phyloP scores from a whole-genome alignment of 2,113 vertebrate species.

The Peromyscus polionotus region DNA sequence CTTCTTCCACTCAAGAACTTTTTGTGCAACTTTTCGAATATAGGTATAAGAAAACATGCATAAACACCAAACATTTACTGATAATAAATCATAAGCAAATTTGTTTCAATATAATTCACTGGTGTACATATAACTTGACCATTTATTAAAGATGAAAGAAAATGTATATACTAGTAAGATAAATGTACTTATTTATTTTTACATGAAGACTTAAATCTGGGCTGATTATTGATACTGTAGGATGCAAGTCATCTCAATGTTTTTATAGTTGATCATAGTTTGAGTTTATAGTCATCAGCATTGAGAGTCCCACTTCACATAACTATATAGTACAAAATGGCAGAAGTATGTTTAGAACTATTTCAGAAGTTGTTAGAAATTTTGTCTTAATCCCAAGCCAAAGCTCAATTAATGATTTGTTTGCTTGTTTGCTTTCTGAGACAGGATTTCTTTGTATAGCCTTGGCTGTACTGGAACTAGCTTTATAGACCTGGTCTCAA shows the following conservation, averaged over 20 bases:
- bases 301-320: not conserved
- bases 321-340: not conserved
- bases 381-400: not conserved
- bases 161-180: not conserved
- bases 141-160: not conserved
- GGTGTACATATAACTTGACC: not conserved
- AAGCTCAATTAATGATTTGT: not conserved
- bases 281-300: not conserved
- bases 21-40: not conserved
- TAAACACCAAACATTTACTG: not conserved
- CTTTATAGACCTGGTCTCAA: not conserved
- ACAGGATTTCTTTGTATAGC: too few species aligned
- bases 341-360: not conserved
- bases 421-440: too few species aligned
- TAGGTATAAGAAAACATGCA: not conserved
- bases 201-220: not conserved
- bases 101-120: not conserved
- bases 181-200: not conserved
- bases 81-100: not conserved
- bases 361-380: not conserved
- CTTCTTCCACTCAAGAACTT: not conserved
- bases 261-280: not conserved
- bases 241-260: not conserved
- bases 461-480: not conserved
- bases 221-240: not conserved